A percentile compares a stretch with the other conserved stretches of the same genome.
Conservation (phyloP, 2,888 invertebrate species). For the Ceriagrion tenellum region DNA sequence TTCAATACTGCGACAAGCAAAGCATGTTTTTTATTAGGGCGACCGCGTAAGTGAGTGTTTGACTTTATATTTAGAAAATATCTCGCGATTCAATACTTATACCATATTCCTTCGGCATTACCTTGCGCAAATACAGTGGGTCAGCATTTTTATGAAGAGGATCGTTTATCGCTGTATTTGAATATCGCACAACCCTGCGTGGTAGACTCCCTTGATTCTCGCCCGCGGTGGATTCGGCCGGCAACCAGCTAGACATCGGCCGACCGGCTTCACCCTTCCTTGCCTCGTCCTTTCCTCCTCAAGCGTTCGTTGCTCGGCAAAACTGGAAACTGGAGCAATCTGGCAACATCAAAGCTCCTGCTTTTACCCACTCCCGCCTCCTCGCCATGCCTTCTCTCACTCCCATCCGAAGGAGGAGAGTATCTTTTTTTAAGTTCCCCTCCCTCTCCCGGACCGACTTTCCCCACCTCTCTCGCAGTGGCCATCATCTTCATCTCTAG, state of each 20-base stretch:
- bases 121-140: no score
- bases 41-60: no score
- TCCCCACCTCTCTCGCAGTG: not conserved
- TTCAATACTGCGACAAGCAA: no score
- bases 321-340: slow-evolving; percentile 67
- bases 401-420: not conserved
- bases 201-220: not conserved
- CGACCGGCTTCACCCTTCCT: not conserved
- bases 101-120: no score
- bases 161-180: no score
- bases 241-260: not conserved
- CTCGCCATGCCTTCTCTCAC: not conserved
- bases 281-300: not conserved
- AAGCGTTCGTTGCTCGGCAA: slow-evolving; percentile 9
- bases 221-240: not conserved
- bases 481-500: not conserved
- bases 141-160: no score
- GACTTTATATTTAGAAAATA: no score
- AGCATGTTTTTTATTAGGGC: no score
- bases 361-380: not conserved
- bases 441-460: not conserved
- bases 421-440: slow-evolving; percentile 13
- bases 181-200: no score
- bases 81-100: no score
- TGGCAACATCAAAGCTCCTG: slow-evolving; percentile 49